Base-by-base conservation (phyloP, 1,140 invertebrate species). In the Drosophila rhopaloa region DNA sequence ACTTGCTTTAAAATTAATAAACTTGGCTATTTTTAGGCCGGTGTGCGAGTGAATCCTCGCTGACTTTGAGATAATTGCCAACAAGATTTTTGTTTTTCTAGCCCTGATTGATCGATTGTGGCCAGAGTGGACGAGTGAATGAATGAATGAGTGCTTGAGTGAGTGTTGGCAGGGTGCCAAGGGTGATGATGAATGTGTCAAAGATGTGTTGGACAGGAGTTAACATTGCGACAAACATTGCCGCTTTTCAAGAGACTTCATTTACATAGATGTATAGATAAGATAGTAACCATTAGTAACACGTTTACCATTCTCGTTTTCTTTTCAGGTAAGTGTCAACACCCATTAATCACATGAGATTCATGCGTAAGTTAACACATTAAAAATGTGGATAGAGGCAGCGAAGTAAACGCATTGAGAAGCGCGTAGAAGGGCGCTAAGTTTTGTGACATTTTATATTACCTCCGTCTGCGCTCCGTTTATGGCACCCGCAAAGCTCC, bases 61-160 rank as follows among this genome's bases (percentile, higher is more conserved):
- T 47, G 67, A 71, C 67, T 71, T 71, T 71, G 63, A 66, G 63
- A 57, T 70, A 79, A 66, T 76, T 77, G 81, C 76, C 65, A 68
- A 66, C 47, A 66, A 58, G 54, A 76, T 43, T 27, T 53, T 16
- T 44, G 38, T 40, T 79, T 24, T 55, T 32, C 24, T 40, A 29
- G 24, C 44, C 14, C 63, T 85, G 82, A 81, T 86, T 86, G 82
- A 86, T 81, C 61, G 82, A 81, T 74, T 66, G 78, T 67, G 43
- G 16, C 16, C 32, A 27, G 55, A 44, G 60, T 63, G 55, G 19
- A 13, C 16, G 35, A 62, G 32, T 48, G 57, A 50, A 27, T 46
- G 48, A 59, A n/a, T 61, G 56, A 60, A 24, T 19, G 13, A 65
- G 10, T 65, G 61, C 61, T 59, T 80, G 70, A 74, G 67, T 68